phyloP scores from a whole-genome alignment of 2,797 vertebrate species.

The Ctenosaura bakeri region DNA sequence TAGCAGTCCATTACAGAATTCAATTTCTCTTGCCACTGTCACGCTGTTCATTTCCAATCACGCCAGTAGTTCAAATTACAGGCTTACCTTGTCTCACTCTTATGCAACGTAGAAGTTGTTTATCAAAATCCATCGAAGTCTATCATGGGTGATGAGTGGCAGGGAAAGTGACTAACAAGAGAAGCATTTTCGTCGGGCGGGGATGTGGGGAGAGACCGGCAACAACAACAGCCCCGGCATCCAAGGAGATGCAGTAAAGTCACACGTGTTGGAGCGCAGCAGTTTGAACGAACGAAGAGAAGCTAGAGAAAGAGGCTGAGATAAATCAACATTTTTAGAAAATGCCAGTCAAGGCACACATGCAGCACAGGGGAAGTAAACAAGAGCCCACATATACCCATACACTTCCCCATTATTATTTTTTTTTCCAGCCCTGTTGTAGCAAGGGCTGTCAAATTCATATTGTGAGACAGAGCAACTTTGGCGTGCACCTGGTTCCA shows the following conservation, averaged over 20 bases:
- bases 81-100: slow-evolving; percentile 42
- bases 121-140: slow-evolving; percentile 28
- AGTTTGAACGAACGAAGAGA: not conserved
- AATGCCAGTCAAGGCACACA: not conserved
- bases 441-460: not conserved
- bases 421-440: not conserved
- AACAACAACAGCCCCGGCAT: no score
- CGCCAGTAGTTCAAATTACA: slow-evolving; percentile 43
- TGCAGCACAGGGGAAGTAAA: not conserved
- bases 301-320: not conserved
- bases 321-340: not conserved
- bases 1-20: slow-evolving; percentile 33
- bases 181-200: not conserved
- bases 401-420: not conserved
- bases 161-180: not conserved
- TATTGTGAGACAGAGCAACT: not conserved
- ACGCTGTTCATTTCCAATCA: slow-evolving; percentile 43
- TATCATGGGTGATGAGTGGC: not conserved
- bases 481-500: not conserved
- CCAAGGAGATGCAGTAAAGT: not conserved
- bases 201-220: not conserved
- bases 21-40: slow-evolving; percentile 2
- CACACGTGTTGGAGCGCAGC: not conserved
- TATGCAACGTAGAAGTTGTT: slow-evolving; percentile 37
- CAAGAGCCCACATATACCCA: no score